Evolutionary conservation across 2,113 vertebrate species (phyloP), one percentile per base, ranked within the genome.

Genomic region (Bufo gargarizans): DNA sequence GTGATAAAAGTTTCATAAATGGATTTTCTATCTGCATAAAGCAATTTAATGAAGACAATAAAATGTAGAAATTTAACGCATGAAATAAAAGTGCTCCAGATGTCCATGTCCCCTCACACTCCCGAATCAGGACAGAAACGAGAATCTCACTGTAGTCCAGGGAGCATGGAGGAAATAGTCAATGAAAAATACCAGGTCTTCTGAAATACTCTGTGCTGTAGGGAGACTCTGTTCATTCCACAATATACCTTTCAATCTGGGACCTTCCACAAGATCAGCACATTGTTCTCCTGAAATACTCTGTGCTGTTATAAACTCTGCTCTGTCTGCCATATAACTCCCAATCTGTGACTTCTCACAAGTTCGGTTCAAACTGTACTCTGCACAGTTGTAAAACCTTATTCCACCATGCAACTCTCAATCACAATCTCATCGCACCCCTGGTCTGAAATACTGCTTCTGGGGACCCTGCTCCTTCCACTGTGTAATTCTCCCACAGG

Each of bases 1-100:
- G 45, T 49, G 19, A 76, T 50, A 76, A 76, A 76, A 76, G 72
- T 76, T 76, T 20, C 47, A 76, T 49, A 19, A 76, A 76, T 76
- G 16, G 50, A 49, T 76, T 50, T 76, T 50, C 47, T 20, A 4
- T 76, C 47, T 9, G 9, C 45, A 76, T 76, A 76, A 76, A 76
- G 0, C 45, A 76, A 10, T 49, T 76, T 76, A 76, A 76, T 76
- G 45, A 50, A 76, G 47, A 50, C 47, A 16, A 76, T 76, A 76
- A 76, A 76, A 76, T 76, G 47, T 19, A 76, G 45, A 50, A 76
- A 76, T 76, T 6, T 20, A 50, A 20, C 4, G 4, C 0, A 17
- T 76, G 47, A 76, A 49, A 20, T 76, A 76, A 76, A 76, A 49
- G 6, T 8, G 0, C 8, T 76, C 72, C 72, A 76, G 72, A 49